Base-by-base conservation (phyloP, 2,797 vertebrate species). In the Numenius phaeopus region DNA sequence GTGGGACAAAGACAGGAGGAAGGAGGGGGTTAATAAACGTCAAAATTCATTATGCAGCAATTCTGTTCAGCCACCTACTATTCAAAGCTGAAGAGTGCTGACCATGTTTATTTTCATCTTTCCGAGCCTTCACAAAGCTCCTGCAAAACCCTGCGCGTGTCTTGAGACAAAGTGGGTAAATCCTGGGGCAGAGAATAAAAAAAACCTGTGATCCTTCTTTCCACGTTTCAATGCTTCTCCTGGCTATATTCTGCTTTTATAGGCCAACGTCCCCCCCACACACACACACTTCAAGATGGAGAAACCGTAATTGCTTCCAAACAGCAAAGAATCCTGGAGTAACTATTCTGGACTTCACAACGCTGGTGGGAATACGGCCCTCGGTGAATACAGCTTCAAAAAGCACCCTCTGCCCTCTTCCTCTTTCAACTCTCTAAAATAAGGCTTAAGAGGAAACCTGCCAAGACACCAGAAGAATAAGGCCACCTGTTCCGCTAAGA, bases 391-490 rank as follows among this genome's bases (percentile, higher is more conserved):
- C 26, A 54, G 78, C 90, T 94, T 95, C 92, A 96, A 87, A 93
- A 79, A 85, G 72, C 65, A 52, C 79, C 84, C 91, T 66, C 4
- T 88, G 89, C 91, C 91, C 93, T 90, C 85, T 93, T 90, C 94
- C 80, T 86, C 93, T 93, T 90, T 94, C 94, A 94, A 69, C 70
- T 93, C 11, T 10, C 93, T 87, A 91, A 95, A 97, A 87, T 90
- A 94, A 96, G 80, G 77, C 85, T 93, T 49, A 73, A 87, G 93
- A 93, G 91, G 90, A 95, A 97, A 93, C 57, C 87, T 93, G 91
- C 91, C 90, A 91, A 85, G 79, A 55, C 82, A 83, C 85, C 2
- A n/a, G 6, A 92, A 89, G 84, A 95, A 87, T 72, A 79, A 86
- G 79, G 87, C 84, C 91, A 94, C 94, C 96, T 95, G 87, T 69